Evolutionary conservation across 2,797 vertebrate species (phyloP).

Genomic region (Myioborus melanocephalus): DNA sequence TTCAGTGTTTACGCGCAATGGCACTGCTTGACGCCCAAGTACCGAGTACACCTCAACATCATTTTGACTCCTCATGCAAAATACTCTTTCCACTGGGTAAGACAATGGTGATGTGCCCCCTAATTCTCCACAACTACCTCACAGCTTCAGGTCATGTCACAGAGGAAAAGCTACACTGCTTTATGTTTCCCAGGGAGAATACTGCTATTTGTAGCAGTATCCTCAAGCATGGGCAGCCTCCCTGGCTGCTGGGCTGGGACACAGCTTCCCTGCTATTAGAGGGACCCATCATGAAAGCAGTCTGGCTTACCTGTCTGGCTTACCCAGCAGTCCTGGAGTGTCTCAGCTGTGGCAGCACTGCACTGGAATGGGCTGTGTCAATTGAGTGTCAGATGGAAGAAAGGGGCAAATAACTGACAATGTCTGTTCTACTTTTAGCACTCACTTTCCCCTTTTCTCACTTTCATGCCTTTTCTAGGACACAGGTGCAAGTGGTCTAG

Average conservation of each 20-base stretch:
- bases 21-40: not conserved
- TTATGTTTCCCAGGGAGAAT: not conserved
- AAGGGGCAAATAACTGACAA: not conserved
- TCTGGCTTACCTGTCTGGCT: not conserved
- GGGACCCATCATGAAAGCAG: not conserved
- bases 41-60: rapidly evolving
- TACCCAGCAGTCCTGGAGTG: not conserved
- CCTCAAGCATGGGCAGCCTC: not conserved
- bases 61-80: not conserved
- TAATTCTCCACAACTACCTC: not conserved
- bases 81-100: not conserved
- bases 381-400: not conserved
- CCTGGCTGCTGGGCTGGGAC: not conserved
- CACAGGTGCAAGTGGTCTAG: not conserved
- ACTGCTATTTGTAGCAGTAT: not conserved
- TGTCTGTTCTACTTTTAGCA: not conserved
- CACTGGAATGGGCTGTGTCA: not conserved
- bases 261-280: not conserved
- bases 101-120: not conserved
- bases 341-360: not conserved
- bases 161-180: not conserved
- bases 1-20: not conserved
- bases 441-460: not conserved
- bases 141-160: not conserved
- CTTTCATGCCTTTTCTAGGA: not conserved